A percentile compares a stretch with the other conserved stretches of the same genome.
Conservation (phyloP, 2,113 vertebrate genomes). For the Hystrix cristata region DNA sequence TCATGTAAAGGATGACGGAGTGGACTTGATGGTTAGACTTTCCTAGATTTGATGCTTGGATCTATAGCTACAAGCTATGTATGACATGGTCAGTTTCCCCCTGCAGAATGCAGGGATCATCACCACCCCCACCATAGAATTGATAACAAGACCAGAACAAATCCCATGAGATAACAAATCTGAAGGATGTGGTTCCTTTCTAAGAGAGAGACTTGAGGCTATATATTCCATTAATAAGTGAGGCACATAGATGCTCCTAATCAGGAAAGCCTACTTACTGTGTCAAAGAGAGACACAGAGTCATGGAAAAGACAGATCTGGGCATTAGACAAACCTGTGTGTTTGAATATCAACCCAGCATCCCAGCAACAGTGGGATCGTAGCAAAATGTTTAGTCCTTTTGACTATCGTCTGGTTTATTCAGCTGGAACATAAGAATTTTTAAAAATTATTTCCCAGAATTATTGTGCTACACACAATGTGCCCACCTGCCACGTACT, state of each 20-base stretch:
- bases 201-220: neutral
- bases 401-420: conserved; percentile 24
- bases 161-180: neutral
- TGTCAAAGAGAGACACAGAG: neutral
- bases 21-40: neutral
- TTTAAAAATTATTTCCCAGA: neutral
- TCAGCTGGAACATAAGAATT: neutral
- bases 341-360: neutral
- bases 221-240: neutral
- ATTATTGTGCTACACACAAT: neutral
- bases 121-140: neutral
- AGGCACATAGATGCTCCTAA: accelerated
- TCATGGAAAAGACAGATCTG: neutral
- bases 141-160: neutral
- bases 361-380: neutral
- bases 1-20: neutral
- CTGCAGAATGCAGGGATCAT: neutral
- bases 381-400: neutral
- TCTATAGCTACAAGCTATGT: neutral
- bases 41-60: neutral
- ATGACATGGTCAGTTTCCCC: neutral
- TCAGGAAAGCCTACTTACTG: neutral
- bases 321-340: neutral
- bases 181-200: neutral
- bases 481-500: neutral